Base-by-base conservation (phyloP, 2,888 invertebrate species). In the Seladonia tumulorum region DNA sequence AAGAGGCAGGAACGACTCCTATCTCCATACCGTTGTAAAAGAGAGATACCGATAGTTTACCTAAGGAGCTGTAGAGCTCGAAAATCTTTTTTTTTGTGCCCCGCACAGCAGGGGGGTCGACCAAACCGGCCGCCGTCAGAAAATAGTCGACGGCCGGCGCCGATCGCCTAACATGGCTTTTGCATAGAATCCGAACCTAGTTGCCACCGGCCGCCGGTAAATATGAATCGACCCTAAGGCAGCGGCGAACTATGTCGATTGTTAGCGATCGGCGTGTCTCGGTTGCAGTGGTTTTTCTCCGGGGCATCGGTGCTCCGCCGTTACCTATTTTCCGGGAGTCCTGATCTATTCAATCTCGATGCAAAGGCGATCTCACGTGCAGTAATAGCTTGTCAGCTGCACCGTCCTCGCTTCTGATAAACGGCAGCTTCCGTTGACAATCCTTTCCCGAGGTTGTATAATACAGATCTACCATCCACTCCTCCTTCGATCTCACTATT, bases 331-430 rank as follows among this genome's bases (percentile, higher is more conserved):
- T 88, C 89, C 87, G 63, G 77, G 66, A 86, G 82, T 78, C 76
- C 81, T 87, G 86, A 92, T 91, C 89, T 88, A 91, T 92, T 91
- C 89, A 91, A 92, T 91, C 89, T 89, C 89, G 88, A 92, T 91
- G 91, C 90, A 91, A 91, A 92, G 85, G 88, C 88, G 92, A 91
- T 91, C 89, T 90, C 90, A 88, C 89, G 88, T 83, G 90, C 89
- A 85, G 91, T 91, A 91, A 92, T 91, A 91, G 91, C 90, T 91
- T 92, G 91, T 92, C 92, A 90, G 88, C 88, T 87, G 85, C 90
- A 91, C 83, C 87, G 88, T 87, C 84, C 81, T 77, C 81, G 85
- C 86, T 80, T 88, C 90, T 91, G 92, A 92, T 91, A 91, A 92
- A 91, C 92, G 91, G 87, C 90, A 89, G 83, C 85, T 85, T 90